These are phyloP conservation scores for Chamaea fasciata DNA, from an alignment of 2,113 vertebrate genomes.

Conservation along the genomic window DNA sequence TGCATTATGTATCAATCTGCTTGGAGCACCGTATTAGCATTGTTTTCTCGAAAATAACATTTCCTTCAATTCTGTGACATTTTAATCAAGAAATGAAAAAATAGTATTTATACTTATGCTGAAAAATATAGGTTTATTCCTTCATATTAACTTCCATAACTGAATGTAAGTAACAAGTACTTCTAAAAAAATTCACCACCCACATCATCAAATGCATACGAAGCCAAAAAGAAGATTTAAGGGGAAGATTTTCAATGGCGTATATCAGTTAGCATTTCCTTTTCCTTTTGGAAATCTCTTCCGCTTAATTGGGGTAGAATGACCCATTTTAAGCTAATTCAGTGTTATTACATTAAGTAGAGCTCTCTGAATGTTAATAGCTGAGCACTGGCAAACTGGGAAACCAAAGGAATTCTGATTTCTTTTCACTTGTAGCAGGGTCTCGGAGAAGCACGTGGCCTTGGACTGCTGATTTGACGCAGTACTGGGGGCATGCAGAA, in stretches of 20 bases:
- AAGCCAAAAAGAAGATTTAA: neutral
- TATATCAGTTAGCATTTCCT: neutral
- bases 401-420: neutral
- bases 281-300: neutral
- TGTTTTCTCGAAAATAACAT: neutral
- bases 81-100: neutral
- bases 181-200: neutral
- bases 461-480: neutral
- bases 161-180: neutral
- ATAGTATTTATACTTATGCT: neutral
- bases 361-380: neutral
- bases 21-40: neutral
- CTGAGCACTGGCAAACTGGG: neutral
- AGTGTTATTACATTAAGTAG: neutral
- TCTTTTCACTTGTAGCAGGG: neutral
- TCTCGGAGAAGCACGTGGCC: accelerated
- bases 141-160: neutral
- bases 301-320: neutral
- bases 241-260: neutral
- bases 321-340: neutral
- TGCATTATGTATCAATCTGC: neutral
- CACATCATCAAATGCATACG: neutral
- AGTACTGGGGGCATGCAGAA: neutral
- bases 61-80: neutral
- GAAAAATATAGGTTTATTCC: neutral